Evolutionary conservation across 1,140 invertebrate genomes (phyloP), one percentile per base, ranked within the genome.

Genomic region (Caenorhabditis inopinata): DNA sequence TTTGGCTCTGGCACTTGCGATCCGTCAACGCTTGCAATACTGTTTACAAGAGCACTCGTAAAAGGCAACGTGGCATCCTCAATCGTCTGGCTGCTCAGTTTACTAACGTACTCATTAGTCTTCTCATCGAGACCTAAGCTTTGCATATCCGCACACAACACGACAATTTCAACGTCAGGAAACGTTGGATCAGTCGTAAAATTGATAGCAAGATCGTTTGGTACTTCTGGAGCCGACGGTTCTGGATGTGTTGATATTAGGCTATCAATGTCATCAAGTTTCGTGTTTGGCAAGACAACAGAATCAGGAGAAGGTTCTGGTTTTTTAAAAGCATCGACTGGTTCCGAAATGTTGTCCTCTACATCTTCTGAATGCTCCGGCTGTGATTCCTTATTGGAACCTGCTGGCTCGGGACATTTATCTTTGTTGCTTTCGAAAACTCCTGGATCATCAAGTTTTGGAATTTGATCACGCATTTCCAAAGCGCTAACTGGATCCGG

Each of bases 81-180:
- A 21, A 68, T 38, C 58, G 38, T 68, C n/a, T 68, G 58, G 38
- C 38, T 68, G 32, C 58, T 68, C 58, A 68, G 32, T 18, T 68
- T 68, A 38, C 58, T 29, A 35, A 68, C 58, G 12, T 38, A 68
- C n/a, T 68, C 58, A 21, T 68, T 32, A 1, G 58, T 68, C 32
- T 68, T 68, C 58, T 68, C 58, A 18, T 68, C 58, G 32, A 68
- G 58, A 1, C 16, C 29, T 18, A 68, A 12, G 11, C 23, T 38
- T 11, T 68, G 58, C 5, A 68, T 2, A 11, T 38, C 58, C 12
- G 25, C n/a, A 16, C 32, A 18, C 1, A 68, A 12, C 25, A 68
- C 32, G 5, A 32, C 58, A 11, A 32, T 18, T 5, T n/a, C 58
- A 29, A 68, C 38, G 16, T 68, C 58, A 3, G 58, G 58, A 42